phyloP scores from a whole-genome alignment of 2,888 invertebrate genomes.

The Helobdella robusta region DNA sequence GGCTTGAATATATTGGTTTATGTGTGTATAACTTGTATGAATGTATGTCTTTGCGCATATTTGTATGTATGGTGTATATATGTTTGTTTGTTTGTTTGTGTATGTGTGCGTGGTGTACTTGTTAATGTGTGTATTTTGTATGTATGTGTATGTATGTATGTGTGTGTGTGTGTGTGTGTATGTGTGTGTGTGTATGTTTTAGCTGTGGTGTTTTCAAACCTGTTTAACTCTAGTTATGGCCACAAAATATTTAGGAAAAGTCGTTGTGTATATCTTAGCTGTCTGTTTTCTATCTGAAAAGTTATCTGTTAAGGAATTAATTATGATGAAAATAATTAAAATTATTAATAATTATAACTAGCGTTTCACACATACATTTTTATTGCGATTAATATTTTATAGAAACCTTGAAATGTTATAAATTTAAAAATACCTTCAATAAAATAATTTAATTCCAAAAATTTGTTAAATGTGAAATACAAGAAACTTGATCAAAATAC shows the following conservation, averaged over 20 bases:
- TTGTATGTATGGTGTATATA: no score
- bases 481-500: no score
- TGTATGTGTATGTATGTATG: background rate
- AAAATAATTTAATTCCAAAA: no score
- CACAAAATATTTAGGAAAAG: conserved; percentile 99
- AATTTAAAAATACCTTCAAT: no score
- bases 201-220: conserved; percentile 47
- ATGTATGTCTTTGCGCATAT: no score
- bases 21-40: no score
- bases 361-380: conserved; percentile 37
- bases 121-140: background rate
- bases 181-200: background rate
- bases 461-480: no score
- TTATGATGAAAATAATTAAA: background rate
- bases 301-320: conserved; percentile 53
- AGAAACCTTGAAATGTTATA: no score
- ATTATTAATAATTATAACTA: conserved; percentile 57
- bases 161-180: background rate
- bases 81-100: conserved; percentile 8
- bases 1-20: no score
- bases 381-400: background rate
- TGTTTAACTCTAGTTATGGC: conserved; percentile 92
- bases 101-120: background rate
- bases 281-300: conserved; percentile 67
- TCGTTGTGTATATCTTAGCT: conserved; percentile 89